Conservation (phyloP, 1,140 invertebrate species). For the Drosophila pallidifrons region DNA sequence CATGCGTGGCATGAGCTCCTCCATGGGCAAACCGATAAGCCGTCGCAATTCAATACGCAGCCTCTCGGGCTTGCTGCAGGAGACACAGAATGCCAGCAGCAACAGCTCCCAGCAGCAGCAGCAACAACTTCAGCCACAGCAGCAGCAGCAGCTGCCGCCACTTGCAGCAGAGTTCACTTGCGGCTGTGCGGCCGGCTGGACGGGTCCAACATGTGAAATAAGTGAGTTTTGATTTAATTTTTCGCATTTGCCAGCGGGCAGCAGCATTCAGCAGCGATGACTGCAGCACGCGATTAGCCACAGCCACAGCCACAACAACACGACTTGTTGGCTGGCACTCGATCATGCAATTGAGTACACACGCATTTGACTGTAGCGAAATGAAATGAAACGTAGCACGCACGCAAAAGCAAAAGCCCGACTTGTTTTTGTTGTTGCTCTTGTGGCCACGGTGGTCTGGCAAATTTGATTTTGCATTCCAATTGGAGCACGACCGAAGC, state of each 20-base stretch:
- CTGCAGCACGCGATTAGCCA: conserved; percentile 80
- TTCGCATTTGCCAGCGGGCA: conserved; percentile 40
- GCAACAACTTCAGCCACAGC: conserved; percentile 1
- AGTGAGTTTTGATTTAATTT: conserved; percentile 86
- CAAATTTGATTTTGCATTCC: conserved; percentile 76
- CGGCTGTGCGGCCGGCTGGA: conserved; percentile 94
- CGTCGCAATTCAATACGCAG: conserved; percentile 75
- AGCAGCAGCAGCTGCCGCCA: conserved; percentile 52
- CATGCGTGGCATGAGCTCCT: conserved; percentile 85
- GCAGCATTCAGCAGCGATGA: conserved; percentile 20
- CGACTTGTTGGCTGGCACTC: conserved; percentile 46
- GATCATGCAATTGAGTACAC: conserved; percentile 81
- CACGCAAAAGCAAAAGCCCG: conserved; percentile 39
- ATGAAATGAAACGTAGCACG: conserved; percentile 82
- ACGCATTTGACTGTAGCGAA: conserved; percentile 81
- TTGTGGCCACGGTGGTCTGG: conserved; percentile 69
- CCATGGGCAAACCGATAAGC: conserved; percentile 85
- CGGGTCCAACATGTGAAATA: conserved; percentile 91
- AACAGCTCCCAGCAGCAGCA: conserved; percentile 11
- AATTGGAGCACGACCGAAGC: conserved; percentile 77
- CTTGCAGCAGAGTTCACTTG: conserved; percentile 88
- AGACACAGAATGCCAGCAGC: conserved; percentile 51
- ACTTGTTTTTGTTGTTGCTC: conserved; percentile 28
- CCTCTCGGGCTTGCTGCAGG: conserved; percentile 55
- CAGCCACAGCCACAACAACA: conserved; percentile 35